Base-by-base conservation (phyloP, 2,888 invertebrate species). In the Tribolium freemani region DNA sequence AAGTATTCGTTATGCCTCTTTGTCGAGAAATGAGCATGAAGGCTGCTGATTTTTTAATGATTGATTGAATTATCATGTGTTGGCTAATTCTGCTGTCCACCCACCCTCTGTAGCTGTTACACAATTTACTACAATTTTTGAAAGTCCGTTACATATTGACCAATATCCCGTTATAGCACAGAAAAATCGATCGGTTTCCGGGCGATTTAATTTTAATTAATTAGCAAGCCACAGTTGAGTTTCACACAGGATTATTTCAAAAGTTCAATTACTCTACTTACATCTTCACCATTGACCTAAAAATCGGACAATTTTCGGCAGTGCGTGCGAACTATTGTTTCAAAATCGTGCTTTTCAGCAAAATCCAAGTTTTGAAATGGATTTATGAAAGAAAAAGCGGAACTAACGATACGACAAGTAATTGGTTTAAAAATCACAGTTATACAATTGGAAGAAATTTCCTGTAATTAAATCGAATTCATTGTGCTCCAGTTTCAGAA, bases 1-100 rank as follows among this genome's bases (percentile, higher is more conserved):
- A 51, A 31, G 50, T 63, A 31, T 63, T 63, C 10, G 63, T 63
- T 26, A 38, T 48, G 51, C 31, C 13, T 63, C 20, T 63, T 63
- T 63, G 63, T 51, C 8, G 26, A 9, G 31, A 63, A 16, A 16
- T 8, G 16, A 26, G 50, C 50, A 26, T 63, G 63, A 63, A 63
- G 63, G 63, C 46, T 48, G 48, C 11, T 3, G 10, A 16, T 48
- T 48, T 9, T 48, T 48, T 48, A 3, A 6, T 45, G 11, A 48
- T 48, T 48, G 48, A 48, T 48, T 48, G 3, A 11, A 13, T 38
- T 38, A 38, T n/a, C 38, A 38, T 9, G 8, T 38, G 31, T 31
- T 31, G 31, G 9, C 6, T 31, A 31, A 31, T 31, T 31, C 16
- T 16, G 2, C 16, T 16, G 16, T 16, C 16, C 16, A 16, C 16